These are phyloP conservation scores for Hapalemur alaotrensis DNA, from an alignment of 2,797 vertebrate genomes.

Conservation along the genomic window DNA sequence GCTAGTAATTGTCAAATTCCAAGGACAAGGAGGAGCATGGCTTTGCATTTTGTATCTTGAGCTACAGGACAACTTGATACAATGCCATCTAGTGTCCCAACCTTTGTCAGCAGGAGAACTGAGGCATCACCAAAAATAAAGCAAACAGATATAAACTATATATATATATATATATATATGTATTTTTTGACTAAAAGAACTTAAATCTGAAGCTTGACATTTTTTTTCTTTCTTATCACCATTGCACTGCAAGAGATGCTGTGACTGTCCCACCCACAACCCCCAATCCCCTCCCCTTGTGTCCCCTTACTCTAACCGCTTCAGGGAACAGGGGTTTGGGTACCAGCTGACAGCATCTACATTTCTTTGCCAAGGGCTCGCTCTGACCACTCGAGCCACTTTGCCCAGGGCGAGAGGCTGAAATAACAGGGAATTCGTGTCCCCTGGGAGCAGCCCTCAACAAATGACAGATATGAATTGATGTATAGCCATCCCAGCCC, in stretches of 20 bases:
- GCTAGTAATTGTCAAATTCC: neutral
- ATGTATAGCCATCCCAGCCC: neutral
- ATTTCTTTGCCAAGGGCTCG: neutral
- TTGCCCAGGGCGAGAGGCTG: neutral
- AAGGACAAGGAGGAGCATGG: conserved; percentile 19
- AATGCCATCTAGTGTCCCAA: conserved; percentile 36
- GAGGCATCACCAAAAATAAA: neutral
- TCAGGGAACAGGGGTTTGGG: too few relatives aligned
- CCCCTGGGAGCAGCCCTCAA: neutral
- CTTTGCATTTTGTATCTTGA: neutral
- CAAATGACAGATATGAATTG: neutral
- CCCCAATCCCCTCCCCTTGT: rapidly evolving
- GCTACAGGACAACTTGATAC: neutral
- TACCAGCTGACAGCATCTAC: neutral
- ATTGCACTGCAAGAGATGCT: neutral
- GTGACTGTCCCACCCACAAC: too few relatives aligned
- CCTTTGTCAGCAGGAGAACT: neutral
- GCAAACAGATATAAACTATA: neutral
- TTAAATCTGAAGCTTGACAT: neutral
- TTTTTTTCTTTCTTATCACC: neutral
- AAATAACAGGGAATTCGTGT: neutral
- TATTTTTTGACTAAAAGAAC: neutral
- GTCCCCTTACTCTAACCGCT: neutral
- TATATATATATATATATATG: neutral
- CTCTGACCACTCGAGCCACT: neutral